These are phyloP conservation scores for Psilopogon haemacephalus DNA, from an alignment of 2,113 vertebrate genomes.

Conservation along the genomic window DNA sequence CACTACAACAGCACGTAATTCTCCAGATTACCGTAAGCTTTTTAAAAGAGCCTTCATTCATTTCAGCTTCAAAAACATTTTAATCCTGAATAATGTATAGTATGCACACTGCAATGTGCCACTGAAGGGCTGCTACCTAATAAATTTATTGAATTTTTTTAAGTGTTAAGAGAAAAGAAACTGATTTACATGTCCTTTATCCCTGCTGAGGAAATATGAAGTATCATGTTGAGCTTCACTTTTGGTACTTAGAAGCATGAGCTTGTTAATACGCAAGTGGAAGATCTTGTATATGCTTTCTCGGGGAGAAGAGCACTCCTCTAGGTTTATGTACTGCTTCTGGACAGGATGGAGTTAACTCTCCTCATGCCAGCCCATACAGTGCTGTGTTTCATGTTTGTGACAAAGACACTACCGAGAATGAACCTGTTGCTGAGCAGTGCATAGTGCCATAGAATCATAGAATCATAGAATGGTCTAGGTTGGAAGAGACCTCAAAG, in stretches of 20 bases:
- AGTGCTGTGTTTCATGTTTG: too few species aligned
- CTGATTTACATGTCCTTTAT: neutral
- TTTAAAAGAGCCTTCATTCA: neutral
- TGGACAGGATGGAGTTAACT: neutral
- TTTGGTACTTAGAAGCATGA: neutral
- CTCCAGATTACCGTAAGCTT: neutral
- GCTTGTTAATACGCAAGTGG: neutral
- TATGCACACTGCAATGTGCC: neutral
- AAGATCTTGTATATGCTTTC: neutral
- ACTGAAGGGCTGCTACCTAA: neutral
- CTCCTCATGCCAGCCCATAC: neutral
- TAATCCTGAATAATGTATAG: neutral
- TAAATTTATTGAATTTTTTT: neutral
- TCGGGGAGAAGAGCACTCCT: neutral
- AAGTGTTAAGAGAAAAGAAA: neutral
- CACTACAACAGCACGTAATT: neutral
- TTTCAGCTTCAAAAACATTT: neutral
- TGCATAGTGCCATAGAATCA: neutral
- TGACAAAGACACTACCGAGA: neutral
- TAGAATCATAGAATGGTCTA: too few species aligned
- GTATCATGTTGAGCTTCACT: neutral
- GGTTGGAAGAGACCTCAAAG: too few species aligned
- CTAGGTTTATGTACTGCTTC: neutral
- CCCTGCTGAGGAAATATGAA: neutral
- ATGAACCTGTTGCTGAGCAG: fast-evolving